phyloP scores from a whole-genome alignment of 2,888 invertebrate species.

The Rhagonycha fulva region DNA sequence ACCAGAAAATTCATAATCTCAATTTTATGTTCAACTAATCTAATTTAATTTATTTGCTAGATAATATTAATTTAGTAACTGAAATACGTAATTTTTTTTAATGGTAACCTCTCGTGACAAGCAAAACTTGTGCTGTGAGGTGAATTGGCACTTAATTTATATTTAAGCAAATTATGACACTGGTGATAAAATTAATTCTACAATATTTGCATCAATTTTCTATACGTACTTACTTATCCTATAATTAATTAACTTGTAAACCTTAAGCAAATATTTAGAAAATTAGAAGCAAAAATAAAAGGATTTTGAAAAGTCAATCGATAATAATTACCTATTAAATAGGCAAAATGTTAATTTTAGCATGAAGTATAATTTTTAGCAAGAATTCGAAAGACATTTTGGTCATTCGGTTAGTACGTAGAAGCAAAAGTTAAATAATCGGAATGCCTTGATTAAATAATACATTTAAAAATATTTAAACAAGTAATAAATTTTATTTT shows the following conservation, averaged over 20 bases:
- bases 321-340: neutral
- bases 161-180: neutral
- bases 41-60: neutral
- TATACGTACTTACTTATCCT: slow-evolving; percentile 1
- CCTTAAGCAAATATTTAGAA: neutral
- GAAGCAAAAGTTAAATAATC: neutral
- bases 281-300: neutral
- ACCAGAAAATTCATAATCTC: neutral
- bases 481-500: neutral
- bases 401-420: neutral
- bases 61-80: neutral
- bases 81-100: neutral
- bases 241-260: neutral
- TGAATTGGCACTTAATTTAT: neutral
- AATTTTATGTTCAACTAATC: neutral
- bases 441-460: neutral
- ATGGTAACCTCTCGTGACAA: neutral
- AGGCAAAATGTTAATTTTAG: neutral
- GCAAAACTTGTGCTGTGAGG: neutral
- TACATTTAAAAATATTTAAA: neutral
- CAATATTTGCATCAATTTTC: neutral
- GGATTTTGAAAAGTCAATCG: neutral
- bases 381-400: neutral
- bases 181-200: neutral
- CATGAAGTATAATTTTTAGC: neutral